Evolutionary conservation across 2,888 invertebrate genomes (phyloP).

Genomic region (Cantharis rustica): DNA sequence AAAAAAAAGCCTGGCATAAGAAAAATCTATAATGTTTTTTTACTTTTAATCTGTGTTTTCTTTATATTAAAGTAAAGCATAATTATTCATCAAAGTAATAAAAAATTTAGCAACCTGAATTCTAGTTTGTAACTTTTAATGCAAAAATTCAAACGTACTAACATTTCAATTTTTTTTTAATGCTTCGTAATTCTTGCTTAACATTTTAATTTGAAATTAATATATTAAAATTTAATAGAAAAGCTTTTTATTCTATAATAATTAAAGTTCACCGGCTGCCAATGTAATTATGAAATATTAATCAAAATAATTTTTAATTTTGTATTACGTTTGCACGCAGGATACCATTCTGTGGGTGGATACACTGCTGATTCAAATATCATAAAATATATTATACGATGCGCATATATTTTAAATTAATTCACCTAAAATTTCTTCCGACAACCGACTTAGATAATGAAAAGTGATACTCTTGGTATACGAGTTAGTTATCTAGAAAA

Average conservation of each 20-base stretch:
- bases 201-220: background rate
- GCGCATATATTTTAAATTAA: no score
- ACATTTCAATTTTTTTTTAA: background rate
- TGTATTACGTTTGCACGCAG: no score
- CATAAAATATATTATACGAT: no score
- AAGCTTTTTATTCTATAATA: background rate
- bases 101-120: background rate
- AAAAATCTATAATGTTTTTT: background rate
- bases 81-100: background rate
- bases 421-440: no score
- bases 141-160: background rate
- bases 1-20: background rate
- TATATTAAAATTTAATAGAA: background rate
- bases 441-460: no score
- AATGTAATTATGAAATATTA: background rate
- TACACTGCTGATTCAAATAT: no score
- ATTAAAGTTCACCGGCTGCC: background rate
- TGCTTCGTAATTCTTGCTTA: background rate
- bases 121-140: background rate
- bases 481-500: no score
- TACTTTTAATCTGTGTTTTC: background rate
- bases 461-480: no score
- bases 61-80: background rate
- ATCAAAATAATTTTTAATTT: no score
- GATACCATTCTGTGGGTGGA: no score